Base-by-base conservation (phyloP, 2,113 vertebrate genomes). In the Campylomormyrus tamandua region DNA sequence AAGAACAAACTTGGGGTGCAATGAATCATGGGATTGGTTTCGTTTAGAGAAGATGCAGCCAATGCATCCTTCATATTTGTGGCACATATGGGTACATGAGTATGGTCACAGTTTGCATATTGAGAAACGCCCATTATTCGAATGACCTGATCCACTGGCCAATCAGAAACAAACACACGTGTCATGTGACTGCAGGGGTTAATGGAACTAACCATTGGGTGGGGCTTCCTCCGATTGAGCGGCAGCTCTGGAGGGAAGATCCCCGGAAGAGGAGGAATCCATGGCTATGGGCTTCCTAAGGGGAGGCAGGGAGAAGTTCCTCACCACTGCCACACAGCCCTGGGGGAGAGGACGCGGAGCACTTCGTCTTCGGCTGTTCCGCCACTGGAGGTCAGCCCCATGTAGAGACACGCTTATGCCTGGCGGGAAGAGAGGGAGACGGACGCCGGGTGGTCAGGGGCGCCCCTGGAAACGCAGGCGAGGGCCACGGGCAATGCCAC, bases 371-470 rank as follows among this genome's bases (percentile, higher is more conserved):
- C 96, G 96, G 93, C 94, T 95, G 93, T 95, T 94, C 94, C 94
- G 96, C 70, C 91, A 94, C 93, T 91, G 8, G 92, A 96, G 96
- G 96, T 98, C 97, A 96, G 96, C 97, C 97, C 97, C 97, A 98
- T 98, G 97, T 96, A 98, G 96, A 96, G 97, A 97, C 88, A 97
- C 96, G 95, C 96, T 98, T 96, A 97, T 95, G 96, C 97, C 98
- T 98, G 90, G 27, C 90, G n/a, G 83, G 94, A 94, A 91, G 91
- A 95, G 74, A 96, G 92, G 90, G 1, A 35, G 88, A 87, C 19
- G 19, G 35, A 49, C n/a, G n/a, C 9, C 7, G n/a, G 24, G 62
- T 13, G 62, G 62, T 70, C 10, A 70, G 62, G n/a, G 62, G 62
- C n/a, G 3, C 10, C 62, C 62, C 62, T 4, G 10, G n/a, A 70